Conservation (phyloP, 2,888 invertebrate species). For the Nowickia ferox region DNA sequence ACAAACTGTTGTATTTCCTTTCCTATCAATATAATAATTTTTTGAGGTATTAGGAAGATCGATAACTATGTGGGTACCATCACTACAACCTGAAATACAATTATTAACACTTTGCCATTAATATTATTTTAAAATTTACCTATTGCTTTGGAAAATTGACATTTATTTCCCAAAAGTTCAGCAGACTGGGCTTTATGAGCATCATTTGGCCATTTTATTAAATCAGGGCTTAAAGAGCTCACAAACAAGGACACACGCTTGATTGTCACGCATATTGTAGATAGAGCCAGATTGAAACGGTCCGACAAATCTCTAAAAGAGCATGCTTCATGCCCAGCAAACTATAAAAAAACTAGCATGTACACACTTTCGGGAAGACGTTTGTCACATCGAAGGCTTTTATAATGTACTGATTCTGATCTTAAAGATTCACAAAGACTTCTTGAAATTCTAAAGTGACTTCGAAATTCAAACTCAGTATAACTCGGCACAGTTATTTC, state of each 20-base stretch:
- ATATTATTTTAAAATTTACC: slow-evolving; percentile 8
- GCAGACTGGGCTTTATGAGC: slow-evolving; percentile 6
- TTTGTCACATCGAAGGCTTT: slow-evolving; percentile 17
- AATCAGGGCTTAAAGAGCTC: too few species aligned
- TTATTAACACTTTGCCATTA: slow-evolving; percentile 7
- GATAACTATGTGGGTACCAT: too few species aligned
- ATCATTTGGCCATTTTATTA: too few species aligned
- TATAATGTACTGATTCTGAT: neutral
- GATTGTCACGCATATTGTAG: too few species aligned
- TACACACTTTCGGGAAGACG: neutral
- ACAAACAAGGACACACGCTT: too few species aligned
- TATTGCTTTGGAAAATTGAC: slow-evolving; percentile 11
- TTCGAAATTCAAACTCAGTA: neutral
- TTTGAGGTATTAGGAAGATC: too few species aligned
- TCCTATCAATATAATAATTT: slow-evolving; percentile 45
- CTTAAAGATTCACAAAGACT: neutral
- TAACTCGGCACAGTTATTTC: neutral
- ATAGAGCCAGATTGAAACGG: too few species aligned
- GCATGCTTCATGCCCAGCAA: slow-evolving; percentile 3
- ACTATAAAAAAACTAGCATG: slow-evolving; percentile 11
- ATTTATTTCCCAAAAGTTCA: too few species aligned
- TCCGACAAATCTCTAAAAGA: neutral
- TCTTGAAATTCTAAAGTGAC: neutral
- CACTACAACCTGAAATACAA: too few species aligned
- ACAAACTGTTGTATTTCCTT: slow-evolving; percentile 29